A percentile compares a stretch with the other conserved stretches of the same genome.
phyloP scores from a whole-genome alignment of 1,140 invertebrate genomes.

The Brachionus manjavacas region DNA sequence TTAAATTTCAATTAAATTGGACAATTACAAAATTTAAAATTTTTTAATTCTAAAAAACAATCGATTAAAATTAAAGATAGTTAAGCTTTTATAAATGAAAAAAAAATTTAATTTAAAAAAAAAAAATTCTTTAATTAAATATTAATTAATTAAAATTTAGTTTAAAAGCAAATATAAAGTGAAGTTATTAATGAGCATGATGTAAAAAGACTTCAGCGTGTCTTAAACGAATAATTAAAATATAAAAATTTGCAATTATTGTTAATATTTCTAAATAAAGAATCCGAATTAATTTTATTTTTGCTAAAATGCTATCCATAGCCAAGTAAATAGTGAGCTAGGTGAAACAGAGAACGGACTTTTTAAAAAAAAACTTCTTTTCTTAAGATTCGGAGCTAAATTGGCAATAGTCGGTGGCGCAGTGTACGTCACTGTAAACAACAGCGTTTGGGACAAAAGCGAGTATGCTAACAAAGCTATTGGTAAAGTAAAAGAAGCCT shows the following conservation, averaged over 20 bases:
- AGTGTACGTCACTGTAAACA: conserved; percentile 37
- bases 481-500: conserved; percentile 21
- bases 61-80: background rate
- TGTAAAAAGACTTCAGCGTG: background rate
- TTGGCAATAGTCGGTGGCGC: conserved; percentile 20
- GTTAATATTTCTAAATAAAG: background rate
- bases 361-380: background rate
- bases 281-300: background rate
- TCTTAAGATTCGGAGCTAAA: conserved; percentile 36
- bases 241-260: background rate
- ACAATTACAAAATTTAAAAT: too few relatives aligned
- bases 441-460: conserved; percentile 37
- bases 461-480: conserved; percentile 36
- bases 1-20: too few relatives aligned
- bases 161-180: background rate
- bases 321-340: background rate
- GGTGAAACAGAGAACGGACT: background rate
- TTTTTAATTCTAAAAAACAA: background rate
- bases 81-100: too few relatives aligned
- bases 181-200: background rate
- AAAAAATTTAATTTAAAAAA: background rate
- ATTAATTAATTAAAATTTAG: background rate
- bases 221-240: background rate
- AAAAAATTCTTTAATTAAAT: background rate
- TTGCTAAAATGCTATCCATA: background rate